Evolutionary conservation across 2,113 vertebrate genomes (phyloP).

Genomic region (Hippocampus mohnikei): DNA sequence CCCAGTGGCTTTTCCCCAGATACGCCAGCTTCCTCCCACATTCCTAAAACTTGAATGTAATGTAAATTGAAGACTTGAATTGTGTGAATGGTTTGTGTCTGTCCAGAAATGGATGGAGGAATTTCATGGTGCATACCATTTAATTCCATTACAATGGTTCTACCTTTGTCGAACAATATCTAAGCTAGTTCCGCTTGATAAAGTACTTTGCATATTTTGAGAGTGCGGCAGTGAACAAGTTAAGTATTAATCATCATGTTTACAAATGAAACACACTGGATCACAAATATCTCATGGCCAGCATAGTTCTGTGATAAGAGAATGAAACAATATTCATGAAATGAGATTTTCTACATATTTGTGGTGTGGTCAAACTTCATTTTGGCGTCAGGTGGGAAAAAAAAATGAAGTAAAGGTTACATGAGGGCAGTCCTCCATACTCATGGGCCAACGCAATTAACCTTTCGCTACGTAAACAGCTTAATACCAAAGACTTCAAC

Average conservation of each 20-base stretch:
- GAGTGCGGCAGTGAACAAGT: background rate
- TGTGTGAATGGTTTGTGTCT: background rate
- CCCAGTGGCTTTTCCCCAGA: too few species aligned
- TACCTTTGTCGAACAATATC: background rate
- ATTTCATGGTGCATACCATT: background rate
- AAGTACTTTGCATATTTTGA: background rate
- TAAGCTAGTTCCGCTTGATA: background rate
- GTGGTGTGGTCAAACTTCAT: conserved; percentile 2
- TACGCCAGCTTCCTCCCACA: background rate
- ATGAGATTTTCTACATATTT: conserved; percentile 23
- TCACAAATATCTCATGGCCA: conserved; percentile 1
- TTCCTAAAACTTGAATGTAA: background rate
- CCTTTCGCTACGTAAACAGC: conserved; percentile 26
- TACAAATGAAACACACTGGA: background rate
- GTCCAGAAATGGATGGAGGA: background rate
- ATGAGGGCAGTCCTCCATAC: conserved; percentile 14
- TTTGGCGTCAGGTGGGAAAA: conserved; percentile 12
- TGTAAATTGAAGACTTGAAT: background rate
- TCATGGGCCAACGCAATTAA: conserved; percentile 9
- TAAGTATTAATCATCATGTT: background rate
- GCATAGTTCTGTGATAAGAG: background rate
- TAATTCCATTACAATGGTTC: background rate
- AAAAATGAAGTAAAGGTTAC: conserved; percentile 17
- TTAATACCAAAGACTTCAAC: conserved; percentile 1
- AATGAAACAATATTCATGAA: background rate